A percentile compares a stretch with the other conserved stretches of the same genome.
Evolutionary conservation across 2,797 vertebrate genomes (phyloP).

Genomic region (Syngnathus rostellatus): DNA sequence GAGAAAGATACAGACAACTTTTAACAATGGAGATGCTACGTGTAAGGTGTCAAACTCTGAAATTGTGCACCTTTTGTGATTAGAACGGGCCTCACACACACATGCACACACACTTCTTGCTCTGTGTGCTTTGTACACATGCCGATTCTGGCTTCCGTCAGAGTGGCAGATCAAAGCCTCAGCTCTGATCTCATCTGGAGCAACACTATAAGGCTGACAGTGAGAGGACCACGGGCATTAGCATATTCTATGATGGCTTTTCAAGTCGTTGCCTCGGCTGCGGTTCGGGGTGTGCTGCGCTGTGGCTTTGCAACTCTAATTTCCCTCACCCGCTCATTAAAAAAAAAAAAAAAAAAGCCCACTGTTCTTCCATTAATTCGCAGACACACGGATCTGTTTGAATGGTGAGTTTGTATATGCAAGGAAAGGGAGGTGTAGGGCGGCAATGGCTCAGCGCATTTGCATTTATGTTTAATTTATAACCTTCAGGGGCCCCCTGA

Average conservation of each 20-base stretch:
- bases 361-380: slow-evolving; percentile 75
- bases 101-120: slow-evolving; percentile 24
- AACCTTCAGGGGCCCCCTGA: slow-evolving; percentile 75
- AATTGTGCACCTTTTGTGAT: slow-evolving; percentile 34
- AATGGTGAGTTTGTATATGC: slow-evolving; percentile 57
- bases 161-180: slow-evolving; percentile 59
- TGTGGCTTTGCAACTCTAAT: slow-evolving; percentile 68
- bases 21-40: slow-evolving; percentile 8
- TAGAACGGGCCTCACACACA: slow-evolving; percentile 26
- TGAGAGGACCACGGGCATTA: slow-evolving; percentile 60
- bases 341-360: slow-evolving; percentile 55
- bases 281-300: slow-evolving; percentile 60
- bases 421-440: slow-evolving; percentile 51
- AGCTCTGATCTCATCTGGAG: slow-evolving; percentile 60
- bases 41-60: slow-evolving; percentile 7
- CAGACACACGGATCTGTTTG: slow-evolving; percentile 74
- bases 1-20: slow-evolving; percentile 6
- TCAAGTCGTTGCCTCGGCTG: slow-evolving; percentile 63
- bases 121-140: slow-evolving; percentile 47
- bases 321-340: slow-evolving; percentile 68
- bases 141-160: slow-evolving; percentile 55
- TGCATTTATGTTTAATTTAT: slow-evolving; percentile 83
- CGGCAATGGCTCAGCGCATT: slow-evolving; percentile 75
- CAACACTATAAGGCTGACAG: slow-evolving; percentile 56
- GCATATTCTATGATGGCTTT: slow-evolving; percentile 70